Base-by-base conservation (phyloP, 2,888 invertebrate species). In the Laspeyria flexula region DNA sequence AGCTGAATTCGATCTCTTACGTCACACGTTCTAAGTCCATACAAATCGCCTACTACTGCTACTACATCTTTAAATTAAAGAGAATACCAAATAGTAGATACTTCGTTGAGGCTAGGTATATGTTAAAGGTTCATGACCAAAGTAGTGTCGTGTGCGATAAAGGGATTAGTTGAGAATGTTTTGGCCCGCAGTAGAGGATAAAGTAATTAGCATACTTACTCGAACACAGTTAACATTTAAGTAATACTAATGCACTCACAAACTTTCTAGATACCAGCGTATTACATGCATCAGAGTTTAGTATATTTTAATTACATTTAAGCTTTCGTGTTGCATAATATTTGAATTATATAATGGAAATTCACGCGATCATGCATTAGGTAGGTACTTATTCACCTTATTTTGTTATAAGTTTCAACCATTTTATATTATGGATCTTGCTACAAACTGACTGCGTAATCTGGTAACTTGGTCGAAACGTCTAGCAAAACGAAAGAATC, bases 131-230 rank as follows among this genome's bases (percentile, higher is more conserved):
- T 34, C 46, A 42, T 47, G 60, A 61, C 65, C 62, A 65, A 53
- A 55, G 45, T 55, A 47, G 12, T 52, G 25, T 1, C 18, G 18
- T 43, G 11, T 18, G 41, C 21, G 68, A 70, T 72, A 70, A 65
- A 51, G 49, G 64, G 64, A 72, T 72, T 72, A 65, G 56, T 58
- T 55, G 31, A 38, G 48, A 67, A 70, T 53, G 43, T 49, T 47
- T 63, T 43, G 38, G 40, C 50, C 34, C 35, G 50, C 45, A 42
- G 40, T 46, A 31, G 18, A 16, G 37, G 35, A 29, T 58, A 46
- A 43, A 12, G 10, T 43, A 48, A 62, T 68, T 69, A 60, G 55
- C 63, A 60, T 68, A 65, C 34, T n/a, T 21, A 18, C 37, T 21
- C 7, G 37, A 10, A 4, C 11, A 1, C 21, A 7, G 21, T 35